Conservation (phyloP, 2,797 vertebrate genomes). For the Ptychobarbus kaznakovi region DNA sequence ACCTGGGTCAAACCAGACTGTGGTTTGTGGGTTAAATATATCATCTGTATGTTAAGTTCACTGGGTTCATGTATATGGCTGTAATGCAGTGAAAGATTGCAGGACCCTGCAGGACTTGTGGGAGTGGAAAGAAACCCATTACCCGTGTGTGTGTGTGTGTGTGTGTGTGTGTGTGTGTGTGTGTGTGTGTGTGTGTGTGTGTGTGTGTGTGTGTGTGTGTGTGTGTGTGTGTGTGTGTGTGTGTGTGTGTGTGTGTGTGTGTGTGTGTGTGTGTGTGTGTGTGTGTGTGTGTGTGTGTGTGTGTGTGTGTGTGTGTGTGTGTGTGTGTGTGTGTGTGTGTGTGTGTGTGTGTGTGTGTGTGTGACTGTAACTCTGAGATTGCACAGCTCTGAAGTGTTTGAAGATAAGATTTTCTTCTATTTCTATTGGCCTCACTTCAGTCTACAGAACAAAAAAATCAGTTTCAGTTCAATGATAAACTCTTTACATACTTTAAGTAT, state of each 20-base stretch:
- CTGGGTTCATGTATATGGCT: constrained; percentile 7
- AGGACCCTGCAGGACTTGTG: not conserved
- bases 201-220: not conserved
- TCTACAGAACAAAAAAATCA: not conserved
- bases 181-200: not conserved
- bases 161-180: not conserved
- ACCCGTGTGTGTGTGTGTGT: not conserved
- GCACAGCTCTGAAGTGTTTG: not conserved
- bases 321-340: not conserved
- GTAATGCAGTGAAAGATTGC: not conserved
- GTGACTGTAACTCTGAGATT: not conserved
- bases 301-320: not conserved
- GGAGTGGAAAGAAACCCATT: constrained; percentile 24
- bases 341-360: not conserved
- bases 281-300: not conserved
- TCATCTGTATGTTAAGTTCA: constrained; percentile 24
- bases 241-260: not conserved
- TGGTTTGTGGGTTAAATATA: constrained; percentile 11
- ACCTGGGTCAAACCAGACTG: constrained; percentile 20
- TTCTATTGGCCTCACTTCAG: not conserved
- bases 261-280: not conserved
- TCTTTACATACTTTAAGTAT: not conserved
- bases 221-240: not conserved
- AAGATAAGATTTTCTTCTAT: not conserved
- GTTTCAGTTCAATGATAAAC: not conserved